Percentiles rank a stretch among this genome's conserved stretches.
Evolutionary conservation across 2,113 vertebrate species (phyloP).

Genomic region (Gavia stellata): DNA sequence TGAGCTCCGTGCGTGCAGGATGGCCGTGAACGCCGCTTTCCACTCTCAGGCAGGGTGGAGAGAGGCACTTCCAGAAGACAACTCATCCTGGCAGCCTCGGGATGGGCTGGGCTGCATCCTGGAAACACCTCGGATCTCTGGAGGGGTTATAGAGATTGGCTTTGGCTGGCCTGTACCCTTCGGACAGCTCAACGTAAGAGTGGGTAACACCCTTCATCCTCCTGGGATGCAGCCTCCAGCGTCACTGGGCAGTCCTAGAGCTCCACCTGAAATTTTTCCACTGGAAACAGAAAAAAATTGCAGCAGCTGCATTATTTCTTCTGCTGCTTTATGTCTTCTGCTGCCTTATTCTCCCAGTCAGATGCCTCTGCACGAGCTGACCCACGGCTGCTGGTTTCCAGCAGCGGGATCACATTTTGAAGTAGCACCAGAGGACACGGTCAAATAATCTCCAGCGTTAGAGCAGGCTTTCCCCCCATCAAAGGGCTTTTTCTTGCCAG

Average conservation of each 20-base stretch:
- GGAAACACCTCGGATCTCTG: background rate
- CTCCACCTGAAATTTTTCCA: background rate
- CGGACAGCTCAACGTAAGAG: background rate
- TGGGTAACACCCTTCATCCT: background rate
- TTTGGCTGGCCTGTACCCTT: background rate
- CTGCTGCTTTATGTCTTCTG: background rate
- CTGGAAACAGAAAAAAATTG: background rate
- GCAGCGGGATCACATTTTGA: background rate
- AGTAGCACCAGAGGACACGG: background rate
- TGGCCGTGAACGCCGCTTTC: rapidly evolving
- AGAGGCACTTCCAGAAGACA: background rate
- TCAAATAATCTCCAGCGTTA: background rate
- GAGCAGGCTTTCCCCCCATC: background rate
- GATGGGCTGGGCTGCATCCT: background rate
- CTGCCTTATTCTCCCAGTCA: background rate
- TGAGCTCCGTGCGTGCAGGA: background rate
- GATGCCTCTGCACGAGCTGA: background rate
- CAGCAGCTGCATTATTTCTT: background rate
- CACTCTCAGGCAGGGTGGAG: background rate
- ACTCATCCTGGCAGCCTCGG: background rate
- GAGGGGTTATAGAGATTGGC: background rate
- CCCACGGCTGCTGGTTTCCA: background rate
- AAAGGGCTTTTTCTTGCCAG: background rate
- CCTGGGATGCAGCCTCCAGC: background rate
- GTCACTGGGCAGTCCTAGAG: background rate